Base-by-base conservation (phyloP, 2,113 vertebrate genomes). In the Oostethus manadensis region DNA sequence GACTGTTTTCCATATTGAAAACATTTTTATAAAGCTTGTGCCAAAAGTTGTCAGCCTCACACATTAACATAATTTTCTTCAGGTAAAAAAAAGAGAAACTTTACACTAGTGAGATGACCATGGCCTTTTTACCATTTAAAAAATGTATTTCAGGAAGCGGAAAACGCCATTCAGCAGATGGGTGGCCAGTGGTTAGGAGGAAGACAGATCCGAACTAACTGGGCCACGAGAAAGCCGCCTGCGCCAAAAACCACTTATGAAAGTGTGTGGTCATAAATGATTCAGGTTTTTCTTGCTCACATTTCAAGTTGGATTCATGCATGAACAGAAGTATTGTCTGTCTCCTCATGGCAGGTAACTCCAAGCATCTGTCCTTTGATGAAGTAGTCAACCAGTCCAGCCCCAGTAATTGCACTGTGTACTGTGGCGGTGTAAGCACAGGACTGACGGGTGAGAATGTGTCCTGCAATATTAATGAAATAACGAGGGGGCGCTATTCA, bases 111-210 rank as follows among this genome's bases (percentile, higher is more conserved):
- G 15, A 10, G 29, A 45, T 71, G 49, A 65, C 9, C 11, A 0
- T 17, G 8, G 20, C 5, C 23, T 38, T 2, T 58, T 35, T 60
- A 8, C 56, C 18, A 11, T 1, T 45, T 55, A 38, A 29, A 11
- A 33, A 5, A 7, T 56, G 8, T 6, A 1, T 73, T 65, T 4
- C 65, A 98, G 96, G 97, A 99, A 44, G 97, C 96, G 0, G 96
- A 99, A 87, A 97, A 96, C 0, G 96, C 97, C 54, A 99, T 99
- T 84, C 94, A 98, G 80, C 96, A 99, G 90, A 99, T 98, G 96
- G 95, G 94, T 1, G 95, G 97, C 1, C 97, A 99, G 86, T 99
- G 97, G 97, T 92, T 99, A 54, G 95, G 97, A 33, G 97, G 96
- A 54, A 90, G 97, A 84, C 97, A 97, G 88, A 99, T 99, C 88